These are phyloP conservation scores for Tympanoctomys barrerae DNA, from an alignment of 2,797 vertebrate genomes.

Conservation along the genomic window DNA sequence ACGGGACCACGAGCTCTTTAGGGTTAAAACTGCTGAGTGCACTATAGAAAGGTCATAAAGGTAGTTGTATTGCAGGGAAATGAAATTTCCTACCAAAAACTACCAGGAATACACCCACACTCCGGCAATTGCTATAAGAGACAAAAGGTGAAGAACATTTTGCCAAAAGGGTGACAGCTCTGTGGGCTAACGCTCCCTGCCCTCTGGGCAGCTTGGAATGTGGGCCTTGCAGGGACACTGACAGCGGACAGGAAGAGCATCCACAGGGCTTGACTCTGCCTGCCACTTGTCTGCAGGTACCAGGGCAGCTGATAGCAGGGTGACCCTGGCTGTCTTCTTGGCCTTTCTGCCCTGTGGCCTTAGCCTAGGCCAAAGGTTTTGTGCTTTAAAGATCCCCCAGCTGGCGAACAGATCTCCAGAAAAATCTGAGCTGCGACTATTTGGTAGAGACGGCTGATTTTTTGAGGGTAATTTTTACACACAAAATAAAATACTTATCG, in stretches of 20 bases:
- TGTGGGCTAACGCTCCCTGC: background rate
- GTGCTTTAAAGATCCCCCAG: background rate
- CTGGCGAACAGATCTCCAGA: background rate
- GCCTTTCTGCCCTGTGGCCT: background rate
- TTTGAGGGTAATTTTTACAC: background rate
- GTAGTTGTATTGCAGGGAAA: background rate
- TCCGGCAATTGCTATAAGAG: background rate
- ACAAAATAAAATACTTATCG: conserved; percentile 11
- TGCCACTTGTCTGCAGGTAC: background rate
- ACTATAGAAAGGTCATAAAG: background rate
- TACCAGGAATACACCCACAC: background rate
- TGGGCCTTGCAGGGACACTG: background rate
- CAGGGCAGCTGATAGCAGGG: background rate
- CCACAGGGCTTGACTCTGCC: background rate
- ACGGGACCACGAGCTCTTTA: rapidly evolving
- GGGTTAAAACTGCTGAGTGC: background rate
- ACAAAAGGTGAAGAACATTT: background rate
- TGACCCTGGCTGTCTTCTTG: background rate
- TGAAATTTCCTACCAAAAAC: background rate
- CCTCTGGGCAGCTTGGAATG: background rate
- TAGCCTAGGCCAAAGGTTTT: background rate
- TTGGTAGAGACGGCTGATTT: background rate
- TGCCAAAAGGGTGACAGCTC: rapidly evolving
- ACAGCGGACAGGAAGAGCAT: rapidly evolving
- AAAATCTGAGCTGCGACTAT: background rate